phyloP scores from a whole-genome alignment of 2,113 vertebrate genomes.

The Mustelus asterias region DNA sequence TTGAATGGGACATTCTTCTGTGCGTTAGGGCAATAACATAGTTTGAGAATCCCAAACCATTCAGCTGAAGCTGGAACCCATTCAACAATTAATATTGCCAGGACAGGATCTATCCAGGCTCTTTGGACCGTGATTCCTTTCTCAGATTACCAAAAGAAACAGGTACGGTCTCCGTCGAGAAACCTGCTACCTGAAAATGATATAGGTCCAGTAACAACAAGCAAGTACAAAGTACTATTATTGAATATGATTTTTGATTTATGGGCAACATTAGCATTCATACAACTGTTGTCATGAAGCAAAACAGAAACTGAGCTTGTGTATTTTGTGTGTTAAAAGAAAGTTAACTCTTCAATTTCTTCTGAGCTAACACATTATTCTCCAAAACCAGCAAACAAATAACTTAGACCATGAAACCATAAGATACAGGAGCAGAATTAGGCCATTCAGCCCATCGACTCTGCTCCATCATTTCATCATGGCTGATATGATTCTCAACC shows the following conservation, averaged over 20 bases:
- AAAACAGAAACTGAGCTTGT: not conserved
- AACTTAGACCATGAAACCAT: too few species aligned
- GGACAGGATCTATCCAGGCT: not conserved
- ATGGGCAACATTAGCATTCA: not conserved
- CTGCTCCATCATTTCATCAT: too few species aligned
- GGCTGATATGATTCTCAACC: too few species aligned
- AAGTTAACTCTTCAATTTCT: not conserved
- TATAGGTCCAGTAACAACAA: not conserved
- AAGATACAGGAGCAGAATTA: too few species aligned
- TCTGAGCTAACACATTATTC: not conserved
- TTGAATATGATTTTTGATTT: not conserved
- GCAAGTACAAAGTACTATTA: constrained; percentile 4
- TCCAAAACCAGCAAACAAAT: not conserved
- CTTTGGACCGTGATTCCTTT: not conserved
- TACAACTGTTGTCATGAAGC: not conserved
- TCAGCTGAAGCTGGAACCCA: not conserved
- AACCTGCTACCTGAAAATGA: not conserved
- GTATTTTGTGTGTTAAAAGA: not conserved
- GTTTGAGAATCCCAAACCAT: not conserved
- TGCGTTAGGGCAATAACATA: not conserved
- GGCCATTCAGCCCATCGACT: too few species aligned
- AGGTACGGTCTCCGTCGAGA: not conserved
- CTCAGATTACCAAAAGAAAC: not conserved
- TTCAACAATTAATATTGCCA: not conserved
- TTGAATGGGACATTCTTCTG: not conserved